Base-by-base conservation (phyloP, 2,113 vertebrate genomes). In the Rostratula benghalensis region DNA sequence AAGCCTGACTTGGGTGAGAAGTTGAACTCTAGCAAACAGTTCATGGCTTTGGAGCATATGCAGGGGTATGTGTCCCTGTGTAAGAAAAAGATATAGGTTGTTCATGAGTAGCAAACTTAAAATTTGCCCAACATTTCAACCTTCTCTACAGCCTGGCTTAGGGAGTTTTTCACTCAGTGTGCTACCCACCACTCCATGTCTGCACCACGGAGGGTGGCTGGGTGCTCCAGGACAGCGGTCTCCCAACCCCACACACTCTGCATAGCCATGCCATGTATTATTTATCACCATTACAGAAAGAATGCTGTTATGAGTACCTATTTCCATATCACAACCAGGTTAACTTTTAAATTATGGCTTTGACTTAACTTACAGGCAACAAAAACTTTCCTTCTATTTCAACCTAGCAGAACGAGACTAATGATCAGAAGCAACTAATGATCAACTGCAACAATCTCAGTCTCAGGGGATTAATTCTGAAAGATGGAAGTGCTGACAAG, bases 81-180 rank as follows among this genome's bases (percentile, higher is more conserved):
- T 33, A 37, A 75, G 31, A 11, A 70, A 54, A 67, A 28, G 19
- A 54, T 3, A 50, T 41, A 17, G 35, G 15, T 59, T 25, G 27
- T 76, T 45, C 10, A 70, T 16, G 7, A 74, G 50, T 3, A 83
- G n/a, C 19, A 54, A 10, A n/a, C 6, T 63, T 16, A 54, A 60
- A 9, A 18, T 33, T 68, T 76, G 27, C 6, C 39, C 68, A 39
- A 6, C 1, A 60, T 92, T 48, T 75, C 24, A 84, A 75, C 13
- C 4, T 13, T 37, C 70, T 67, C 45, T 33, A 85, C 43, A 83
- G 57, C 16, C 35, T 63, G 22, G 12, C 4, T 39, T 46, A 24
- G 11, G 25, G 28, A 13, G 6, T 28, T 63, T 65, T 65, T 71
- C 31, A 14, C 28, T 31, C 33, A 37, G 9, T 0, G 0, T n/a